These are phyloP conservation scores for Aphidius colemani DNA, from an alignment of 2,888 invertebrate species.

Conservation along the genomic window DNA sequence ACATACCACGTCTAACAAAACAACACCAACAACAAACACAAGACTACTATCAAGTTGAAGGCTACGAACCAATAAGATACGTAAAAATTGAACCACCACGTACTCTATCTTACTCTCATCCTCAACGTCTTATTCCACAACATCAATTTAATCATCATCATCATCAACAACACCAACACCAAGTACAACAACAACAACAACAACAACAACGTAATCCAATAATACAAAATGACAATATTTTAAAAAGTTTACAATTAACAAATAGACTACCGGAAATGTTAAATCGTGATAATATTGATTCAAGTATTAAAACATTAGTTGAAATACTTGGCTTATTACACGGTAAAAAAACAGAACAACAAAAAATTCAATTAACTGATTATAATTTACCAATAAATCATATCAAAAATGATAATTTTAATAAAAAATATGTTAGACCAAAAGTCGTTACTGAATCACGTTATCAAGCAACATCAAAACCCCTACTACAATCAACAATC, in stretches of 20 bases:
- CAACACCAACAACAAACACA: constrained; percentile 24
- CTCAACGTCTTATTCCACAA: not conserved
- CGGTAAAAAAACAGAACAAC: constrained; percentile 52
- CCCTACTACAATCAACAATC: constrained; percentile 25
- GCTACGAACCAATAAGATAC: constrained; percentile 44
- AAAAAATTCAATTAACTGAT: constrained; percentile 43
- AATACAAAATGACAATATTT: constrained; percentile 54
- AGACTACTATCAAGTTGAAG: constrained; percentile 37
- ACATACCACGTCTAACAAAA: constrained; percentile 28
- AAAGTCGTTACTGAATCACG: constrained; percentile 52
- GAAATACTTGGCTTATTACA: constrained; percentile 74
- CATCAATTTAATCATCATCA: constrained; percentile 18
- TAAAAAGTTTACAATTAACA: constrained; percentile 75
- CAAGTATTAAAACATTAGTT: constrained; percentile 77
- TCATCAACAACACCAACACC: constrained; percentile 29
- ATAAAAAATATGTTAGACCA: constrained; percentile 38
- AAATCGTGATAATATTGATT: constrained; percentile 77
- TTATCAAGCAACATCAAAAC: constrained; percentile 48
- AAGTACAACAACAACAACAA: constrained; percentile 4
- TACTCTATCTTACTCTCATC: too few species aligned
- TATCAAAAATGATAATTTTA: constrained; percentile 27
- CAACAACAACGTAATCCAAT: constrained; percentile 11
- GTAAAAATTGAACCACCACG: constrained; percentile 36
- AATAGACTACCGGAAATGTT: constrained; percentile 78
- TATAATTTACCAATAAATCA: constrained; percentile 6